Conservation (phyloP, 2,888 invertebrate species). For the Seira sanloemensis region DNA sequence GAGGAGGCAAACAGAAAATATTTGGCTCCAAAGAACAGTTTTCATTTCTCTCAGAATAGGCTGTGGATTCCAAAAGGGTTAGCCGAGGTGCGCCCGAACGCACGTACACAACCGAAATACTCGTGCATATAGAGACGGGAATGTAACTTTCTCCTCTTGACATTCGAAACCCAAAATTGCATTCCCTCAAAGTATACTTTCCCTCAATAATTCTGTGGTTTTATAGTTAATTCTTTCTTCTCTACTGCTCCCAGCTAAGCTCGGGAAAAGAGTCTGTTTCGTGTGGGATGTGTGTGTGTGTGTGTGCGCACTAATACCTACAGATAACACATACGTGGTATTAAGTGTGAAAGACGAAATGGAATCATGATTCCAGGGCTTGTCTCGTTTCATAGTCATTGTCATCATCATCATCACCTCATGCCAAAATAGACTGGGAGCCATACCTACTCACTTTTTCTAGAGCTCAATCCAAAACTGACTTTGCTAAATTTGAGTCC, state of each 20-base stretch:
- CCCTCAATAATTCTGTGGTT: slow-evolving; percentile 42
- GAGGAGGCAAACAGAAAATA: neutral
- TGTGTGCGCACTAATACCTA: neutral
- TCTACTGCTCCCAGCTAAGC: slow-evolving; percentile 32
- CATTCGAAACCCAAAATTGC: slow-evolving; percentile 49
- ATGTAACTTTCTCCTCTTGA: slow-evolving; percentile 39
- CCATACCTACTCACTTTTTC: slow-evolving; percentile 25
- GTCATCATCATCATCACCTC: slow-evolving; percentile 43
- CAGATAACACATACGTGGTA: neutral
- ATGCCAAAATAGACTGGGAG: slow-evolving; percentile 13
- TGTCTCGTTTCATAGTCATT: slow-evolving; percentile 50
- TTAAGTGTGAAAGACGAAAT: slow-evolving; percentile 5
- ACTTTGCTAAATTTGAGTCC: slow-evolving; percentile 20
- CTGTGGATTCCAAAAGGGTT: neutral
- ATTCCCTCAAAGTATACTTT: slow-evolving; percentile 54
- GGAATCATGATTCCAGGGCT: slow-evolving; percentile 48
- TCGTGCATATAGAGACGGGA: neutral
- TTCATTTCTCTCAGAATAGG: neutral
- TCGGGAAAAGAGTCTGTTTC: slow-evolving; percentile 15
- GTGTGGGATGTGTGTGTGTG: slow-evolving; percentile 7
- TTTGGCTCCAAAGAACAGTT: slow-evolving; percentile 17
- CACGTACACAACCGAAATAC: neutral
- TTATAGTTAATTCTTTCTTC: slow-evolving; percentile 41
- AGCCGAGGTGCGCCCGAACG: neutral
- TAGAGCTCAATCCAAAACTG: slow-evolving; percentile 9